A percentile compares a stretch with the other conserved stretches of the same genome.
Evolutionary conservation across 2,797 vertebrate species (phyloP).

Genomic region (Fistularia tabacaria): DNA sequence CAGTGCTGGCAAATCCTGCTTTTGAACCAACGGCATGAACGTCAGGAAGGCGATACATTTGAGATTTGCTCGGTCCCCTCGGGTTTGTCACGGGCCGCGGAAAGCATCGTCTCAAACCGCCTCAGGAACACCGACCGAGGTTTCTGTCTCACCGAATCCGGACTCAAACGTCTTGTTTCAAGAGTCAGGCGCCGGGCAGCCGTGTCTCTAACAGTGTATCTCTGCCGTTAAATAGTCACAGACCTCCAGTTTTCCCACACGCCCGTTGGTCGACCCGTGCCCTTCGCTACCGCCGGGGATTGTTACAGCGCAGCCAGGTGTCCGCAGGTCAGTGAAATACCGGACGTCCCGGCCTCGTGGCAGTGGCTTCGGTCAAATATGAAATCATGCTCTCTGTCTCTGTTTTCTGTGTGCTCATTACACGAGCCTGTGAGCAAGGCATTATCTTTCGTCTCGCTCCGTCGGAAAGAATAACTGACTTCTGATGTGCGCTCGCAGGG

Average conservation of each 20-base stretch:
- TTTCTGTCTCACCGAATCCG: slow-evolving; percentile 25
- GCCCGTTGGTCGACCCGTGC: slow-evolving; percentile 81
- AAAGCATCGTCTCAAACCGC: no score
- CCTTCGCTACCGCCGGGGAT: slow-evolving; percentile 93
- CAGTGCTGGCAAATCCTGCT: not conserved
- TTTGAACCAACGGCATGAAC: slow-evolving; percentile 21
- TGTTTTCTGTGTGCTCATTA: no score
- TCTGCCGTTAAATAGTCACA: slow-evolving; percentile 77
- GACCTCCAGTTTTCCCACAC: slow-evolving; percentile 91
- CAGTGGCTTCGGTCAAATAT: not conserved
- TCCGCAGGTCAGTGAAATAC: slow-evolving; percentile 83
- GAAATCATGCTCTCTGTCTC: not conserved
- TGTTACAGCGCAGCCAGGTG: slow-evolving; percentile 96
- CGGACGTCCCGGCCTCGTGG: not conserved
- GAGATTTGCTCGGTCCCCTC: no score
- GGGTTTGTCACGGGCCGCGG: no score
- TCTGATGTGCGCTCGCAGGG: slow-evolving; percentile 72
- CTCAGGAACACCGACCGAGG: no score
- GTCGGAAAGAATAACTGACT: not conserved
- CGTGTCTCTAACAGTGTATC: not conserved
- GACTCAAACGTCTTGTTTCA: slow-evolving; percentile 19
- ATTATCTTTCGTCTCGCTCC: not conserved
- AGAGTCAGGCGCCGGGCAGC: no score
- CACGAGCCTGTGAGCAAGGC: no score
- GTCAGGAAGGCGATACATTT: no score